Evolutionary conservation across 2,797 vertebrate species (phyloP), one percentile per base, ranked within the genome.

Genomic region (Otolemur crassicaudatus): DNA sequence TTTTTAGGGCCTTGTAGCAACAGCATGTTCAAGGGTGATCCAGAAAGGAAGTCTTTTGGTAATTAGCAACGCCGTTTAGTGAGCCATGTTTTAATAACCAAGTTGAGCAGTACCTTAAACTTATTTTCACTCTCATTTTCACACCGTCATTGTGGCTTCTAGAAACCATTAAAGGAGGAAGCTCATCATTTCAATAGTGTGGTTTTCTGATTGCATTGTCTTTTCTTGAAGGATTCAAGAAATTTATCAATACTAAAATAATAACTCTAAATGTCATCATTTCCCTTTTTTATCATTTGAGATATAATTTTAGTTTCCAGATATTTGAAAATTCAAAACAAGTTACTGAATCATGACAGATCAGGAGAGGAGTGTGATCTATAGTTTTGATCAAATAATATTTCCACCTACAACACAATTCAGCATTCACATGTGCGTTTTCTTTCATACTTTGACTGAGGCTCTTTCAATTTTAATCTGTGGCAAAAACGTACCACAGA

Each of bases 281-380:
- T 63, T 95, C 53, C 49, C 40, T 84, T 22, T 46, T 93, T 92
- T 31, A 93, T 79, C 75, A 85, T 85, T 37, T 77, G 23, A 14
- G 53, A 25, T 58, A 20, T 17, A 65, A 61, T 58, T 73, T 90
- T 72, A 58, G 19, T 72, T 86, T 46, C 63, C 17, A 60, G 67
- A 40, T 72, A 94, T 89, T 86, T 83, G n/a, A 88, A 95, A 79
- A n/a, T n/a, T 82, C 23, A 17, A 69, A 90, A 46, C 12, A 56
- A 92, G 83, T 90, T 60, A 34, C 60, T 65, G 27, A 86, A 60
- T 40, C 63, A 67, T 56, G 79, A 82, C 65, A 63, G 72, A 81
- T 56, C 69, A 1, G 22, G 80, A 88, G 73, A 69, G 73, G 95
- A 60, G 17, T n/a, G 56, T 13, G 25, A 86, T 61, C 34, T 25